phyloP scores from a whole-genome alignment of 1,140 invertebrate genomes.

The Papilio xuthus region DNA sequence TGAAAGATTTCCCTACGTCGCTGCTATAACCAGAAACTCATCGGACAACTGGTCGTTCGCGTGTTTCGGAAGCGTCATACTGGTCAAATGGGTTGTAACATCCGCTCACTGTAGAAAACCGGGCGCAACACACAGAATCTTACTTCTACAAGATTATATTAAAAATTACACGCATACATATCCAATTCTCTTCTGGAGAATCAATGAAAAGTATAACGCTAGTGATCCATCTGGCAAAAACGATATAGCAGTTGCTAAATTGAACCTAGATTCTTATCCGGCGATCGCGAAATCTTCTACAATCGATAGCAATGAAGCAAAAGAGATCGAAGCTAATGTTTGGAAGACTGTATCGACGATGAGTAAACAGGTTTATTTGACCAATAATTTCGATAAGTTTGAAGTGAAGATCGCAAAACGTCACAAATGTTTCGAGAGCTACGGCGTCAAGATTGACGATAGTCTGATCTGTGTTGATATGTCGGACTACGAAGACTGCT shows the following conservation, averaged over 20 bases:
- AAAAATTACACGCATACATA: conserved; percentile 59
- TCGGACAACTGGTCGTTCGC: conserved; percentile 57
- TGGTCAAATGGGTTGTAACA: conserved; percentile 66
- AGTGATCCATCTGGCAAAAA: conserved; percentile 48
- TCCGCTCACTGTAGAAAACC: conserved; percentile 66
- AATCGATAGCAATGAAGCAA: conserved; percentile 48
- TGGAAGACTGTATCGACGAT: conserved; percentile 73
- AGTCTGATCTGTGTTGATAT: conserved; percentile 66
- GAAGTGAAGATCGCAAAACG: conserved; percentile 44
- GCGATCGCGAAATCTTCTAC: conserved; percentile 50
- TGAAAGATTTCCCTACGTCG: conserved; percentile 60
- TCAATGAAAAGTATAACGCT: conserved; percentile 62
- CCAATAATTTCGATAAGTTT: conserved; percentile 66
- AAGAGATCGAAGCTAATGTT: conserved; percentile 53
- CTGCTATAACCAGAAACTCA: conserved; percentile 58
- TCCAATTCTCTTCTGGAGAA: conserved; percentile 64
- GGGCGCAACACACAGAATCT: conserved; percentile 53
- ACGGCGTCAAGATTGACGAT: conserved; percentile 54
- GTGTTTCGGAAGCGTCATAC: conserved; percentile 66
- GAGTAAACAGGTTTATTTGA: conserved; percentile 66
- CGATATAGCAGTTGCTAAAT: conserved; percentile 69
- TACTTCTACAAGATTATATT: conserved; percentile 61
- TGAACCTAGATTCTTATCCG: conserved; percentile 55
- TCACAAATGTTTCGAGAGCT: conserved; percentile 55
- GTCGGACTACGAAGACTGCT: conserved; percentile 62